These are phyloP conservation scores for Acrocephalus scirpaceus DNA, from an alignment of 2,797 vertebrate genomes.

Conservation along the genomic window DNA sequence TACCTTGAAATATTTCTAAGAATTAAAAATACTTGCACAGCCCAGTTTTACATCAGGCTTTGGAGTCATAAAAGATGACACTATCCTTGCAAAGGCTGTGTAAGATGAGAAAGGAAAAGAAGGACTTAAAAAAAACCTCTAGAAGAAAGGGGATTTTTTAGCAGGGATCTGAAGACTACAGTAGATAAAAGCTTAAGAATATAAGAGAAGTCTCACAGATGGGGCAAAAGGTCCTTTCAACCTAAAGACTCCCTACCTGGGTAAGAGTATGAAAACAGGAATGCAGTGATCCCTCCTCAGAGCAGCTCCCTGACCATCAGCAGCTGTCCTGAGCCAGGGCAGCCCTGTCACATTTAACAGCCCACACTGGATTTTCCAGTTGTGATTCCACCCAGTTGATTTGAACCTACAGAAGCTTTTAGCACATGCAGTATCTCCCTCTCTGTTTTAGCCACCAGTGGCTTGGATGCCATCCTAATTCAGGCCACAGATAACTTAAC, in stretches of 20 bases:
- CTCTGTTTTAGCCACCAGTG: background rate
- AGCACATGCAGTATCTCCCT: background rate
- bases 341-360: background rate
- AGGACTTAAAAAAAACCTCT: background rate
- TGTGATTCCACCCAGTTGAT: background rate
- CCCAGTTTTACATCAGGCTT: background rate
- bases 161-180: background rate
- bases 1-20: background rate
- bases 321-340: background rate
- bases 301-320: background rate
- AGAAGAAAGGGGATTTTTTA: slow-evolving; percentile 3
- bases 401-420: background rate
- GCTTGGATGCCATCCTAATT: background rate
- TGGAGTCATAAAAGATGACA: background rate
- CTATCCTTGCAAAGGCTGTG: background rate
- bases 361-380: background rate
- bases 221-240: background rate
- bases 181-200: background rate
- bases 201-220: background rate
- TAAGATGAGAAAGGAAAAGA: background rate
- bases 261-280: background rate
- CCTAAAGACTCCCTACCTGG: background rate
- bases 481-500: background rate
- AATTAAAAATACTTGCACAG: background rate
- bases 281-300: background rate